Evolutionary conservation across 1,140 invertebrate species (phyloP).

Genomic region (Pogonus chalceus): DNA sequence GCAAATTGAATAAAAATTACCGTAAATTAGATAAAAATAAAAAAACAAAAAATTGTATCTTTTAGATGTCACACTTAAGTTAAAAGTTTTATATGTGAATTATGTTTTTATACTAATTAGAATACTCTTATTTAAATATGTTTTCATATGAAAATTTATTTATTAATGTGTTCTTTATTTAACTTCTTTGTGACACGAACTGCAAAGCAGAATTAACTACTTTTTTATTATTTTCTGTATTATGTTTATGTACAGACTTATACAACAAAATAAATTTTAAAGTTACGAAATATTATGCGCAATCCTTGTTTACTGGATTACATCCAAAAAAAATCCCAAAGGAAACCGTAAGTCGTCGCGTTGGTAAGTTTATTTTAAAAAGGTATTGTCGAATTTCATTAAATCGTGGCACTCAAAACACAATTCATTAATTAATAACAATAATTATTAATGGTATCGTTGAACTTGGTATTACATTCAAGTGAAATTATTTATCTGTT

Average conservation of each 20-base stretch:
- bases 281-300: slow-evolving; percentile 3
- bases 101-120: background rate
- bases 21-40: too few relatives aligned
- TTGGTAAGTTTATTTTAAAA: too few relatives aligned
- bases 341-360: too few relatives aligned
- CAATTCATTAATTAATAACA: too few relatives aligned
- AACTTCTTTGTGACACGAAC: background rate
- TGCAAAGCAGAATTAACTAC: background rate
- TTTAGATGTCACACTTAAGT: background rate
- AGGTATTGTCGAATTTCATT: too few relatives aligned
- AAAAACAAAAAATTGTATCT: too few relatives aligned
- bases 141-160: background rate
- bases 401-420: too few relatives aligned
- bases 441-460: too few relatives aligned
- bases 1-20: too few relatives aligned
- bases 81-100: background rate
- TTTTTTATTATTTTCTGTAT: slow-evolving; percentile 1
- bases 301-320: background rate
- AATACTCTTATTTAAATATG: too few relatives aligned
- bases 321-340: background rate
- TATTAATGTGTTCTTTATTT: slow-evolving; percentile 3
- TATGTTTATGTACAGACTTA: slow-evolving; percentile 6
- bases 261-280: slow-evolving; percentile 1
- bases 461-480: too few relatives aligned
- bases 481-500: too few relatives aligned